Conservation (phyloP, 2,113 vertebrate genomes). For the Crotalus viridis region DNA sequence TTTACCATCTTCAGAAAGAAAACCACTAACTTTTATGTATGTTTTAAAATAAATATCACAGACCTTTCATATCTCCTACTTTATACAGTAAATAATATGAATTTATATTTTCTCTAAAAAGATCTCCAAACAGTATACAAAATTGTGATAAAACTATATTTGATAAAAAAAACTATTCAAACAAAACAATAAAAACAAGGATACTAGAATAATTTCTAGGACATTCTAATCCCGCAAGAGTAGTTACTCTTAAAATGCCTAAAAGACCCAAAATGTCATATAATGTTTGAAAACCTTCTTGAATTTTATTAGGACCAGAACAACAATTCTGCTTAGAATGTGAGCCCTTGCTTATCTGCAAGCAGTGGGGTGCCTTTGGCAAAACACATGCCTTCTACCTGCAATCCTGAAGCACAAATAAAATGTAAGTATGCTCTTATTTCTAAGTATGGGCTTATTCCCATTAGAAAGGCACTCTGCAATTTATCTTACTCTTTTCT, state of each 20-base stretch:
- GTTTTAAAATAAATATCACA: no score
- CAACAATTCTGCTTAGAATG: constrained; percentile 46
- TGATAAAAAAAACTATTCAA: background rate
- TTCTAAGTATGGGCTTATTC: constrained; percentile 53
- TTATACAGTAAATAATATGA: no score
- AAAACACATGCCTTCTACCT: constrained; percentile 54
- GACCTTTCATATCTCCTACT: no score
- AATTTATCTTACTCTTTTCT: constrained; percentile 48
- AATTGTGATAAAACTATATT: no score
- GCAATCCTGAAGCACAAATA: constrained; percentile 57
- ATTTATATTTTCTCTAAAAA: no score
- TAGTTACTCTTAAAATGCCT: background rate
- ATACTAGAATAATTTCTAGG: background rate
- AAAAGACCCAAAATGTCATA: constrained; percentile 2
- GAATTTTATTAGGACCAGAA: constrained; percentile 45
- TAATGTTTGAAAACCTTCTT: constrained; percentile 25
- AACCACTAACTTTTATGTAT: no score
- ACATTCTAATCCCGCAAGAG: background rate
- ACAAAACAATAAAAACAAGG: background rate
- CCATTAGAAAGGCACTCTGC: constrained; percentile 53
- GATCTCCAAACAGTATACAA: no score
- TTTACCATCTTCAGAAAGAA: no score
- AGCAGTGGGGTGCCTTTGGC: constrained; percentile 43
- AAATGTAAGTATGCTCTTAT: constrained; percentile 47
- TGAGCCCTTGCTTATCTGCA: constrained; percentile 15